Evolutionary conservation across 2,113 vertebrate species (phyloP), one percentile per base, ranked within the genome.

Genomic region (Phylloscopus trochilus): DNA sequence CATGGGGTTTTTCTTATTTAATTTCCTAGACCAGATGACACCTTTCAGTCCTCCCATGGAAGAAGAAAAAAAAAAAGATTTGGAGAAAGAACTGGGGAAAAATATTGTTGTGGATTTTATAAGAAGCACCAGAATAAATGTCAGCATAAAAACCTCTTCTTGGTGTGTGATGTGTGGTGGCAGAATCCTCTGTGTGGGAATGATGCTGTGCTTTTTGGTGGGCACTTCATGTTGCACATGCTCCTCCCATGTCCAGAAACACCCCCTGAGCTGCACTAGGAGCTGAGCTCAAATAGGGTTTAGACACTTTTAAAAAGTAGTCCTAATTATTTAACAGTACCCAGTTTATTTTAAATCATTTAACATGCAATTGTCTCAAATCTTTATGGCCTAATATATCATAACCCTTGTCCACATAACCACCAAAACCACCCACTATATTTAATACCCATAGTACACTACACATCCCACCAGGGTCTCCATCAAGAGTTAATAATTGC

Each of bases 61-160:
- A 91, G 95, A 96, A 94, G 89, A 98, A 49, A 80, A 81, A 20
- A 53, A 87, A 86, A 93, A n/a, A n/a, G n/a, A 64, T 95, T 74
- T 26, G 97, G 97, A 93, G 96, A 97, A 46, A 97, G 81, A 18
- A 91, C 95, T 66, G 89, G 94, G 33, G 95, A 74, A 73, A 96
- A 58, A 68, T 44, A 96, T 98, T 37, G 46, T 97, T 56, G 28
- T 98, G 92, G 97, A 98, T 96, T 97, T 98, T 53, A 97, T 98
- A 51, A 91, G 97, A 89, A 97, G 97, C 92, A 98, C 97, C 69
- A 97, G 98, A 95, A 52, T 98, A 86, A 95, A 93, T 24, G 97
- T 98, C 94, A 87, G 97, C 97, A 89, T 66, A 86, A 78, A 85
- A 41, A 24, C 16, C 46, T 37, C 55, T 88, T 66, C 72, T 44